phyloP scores from a whole-genome alignment of 1,140 invertebrate genomes.

The Druon quercuslanigerum region DNA sequence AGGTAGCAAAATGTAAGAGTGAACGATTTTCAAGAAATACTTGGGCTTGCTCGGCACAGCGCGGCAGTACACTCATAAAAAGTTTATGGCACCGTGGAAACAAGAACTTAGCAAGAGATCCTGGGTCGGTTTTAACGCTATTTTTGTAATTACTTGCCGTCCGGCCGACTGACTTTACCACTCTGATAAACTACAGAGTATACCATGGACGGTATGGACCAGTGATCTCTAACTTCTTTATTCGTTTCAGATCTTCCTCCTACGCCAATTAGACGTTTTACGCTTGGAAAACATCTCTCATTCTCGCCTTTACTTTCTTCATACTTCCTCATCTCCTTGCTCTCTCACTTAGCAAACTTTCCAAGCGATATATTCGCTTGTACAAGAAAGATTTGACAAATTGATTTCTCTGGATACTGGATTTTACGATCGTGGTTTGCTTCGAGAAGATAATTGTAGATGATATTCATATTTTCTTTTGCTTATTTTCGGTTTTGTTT shows the following conservation, averaged over 20 bases:
- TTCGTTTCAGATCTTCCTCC: slow-evolving; percentile 4
- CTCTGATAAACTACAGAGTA: slow-evolving; percentile 1
- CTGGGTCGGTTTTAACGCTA: slow-evolving; percentile 3
- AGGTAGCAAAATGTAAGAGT: slow-evolving; percentile 15
- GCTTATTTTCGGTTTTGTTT: too few species aligned
- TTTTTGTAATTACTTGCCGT: slow-evolving; percentile 29
- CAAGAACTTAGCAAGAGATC: slow-evolving; percentile 9
- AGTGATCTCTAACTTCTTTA: slow-evolving; percentile 5
- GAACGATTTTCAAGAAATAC: slow-evolving; percentile 34
- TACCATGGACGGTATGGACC: neutral
- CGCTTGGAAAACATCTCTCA: too few species aligned
- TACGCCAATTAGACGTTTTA: neutral
- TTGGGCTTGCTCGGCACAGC: neutral
- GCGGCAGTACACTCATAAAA: slow-evolving; percentile 23
- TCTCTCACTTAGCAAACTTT: neutral
- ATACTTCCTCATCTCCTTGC: neutral
- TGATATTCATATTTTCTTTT: too few species aligned
- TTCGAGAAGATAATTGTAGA: too few species aligned
- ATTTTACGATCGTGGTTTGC: too few species aligned
- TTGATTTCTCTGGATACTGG: too few species aligned
- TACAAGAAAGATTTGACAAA: too few species aligned
- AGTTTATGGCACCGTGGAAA: slow-evolving; percentile 31
- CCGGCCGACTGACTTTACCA: slow-evolving; percentile 3
- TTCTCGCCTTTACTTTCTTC: neutral
- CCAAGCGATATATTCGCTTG: too few species aligned